A percentile compares a stretch with the other conserved stretches of the same genome.
phyloP scores from a whole-genome alignment of 1,140 invertebrate species.

The Aphis craccivora region DNA sequence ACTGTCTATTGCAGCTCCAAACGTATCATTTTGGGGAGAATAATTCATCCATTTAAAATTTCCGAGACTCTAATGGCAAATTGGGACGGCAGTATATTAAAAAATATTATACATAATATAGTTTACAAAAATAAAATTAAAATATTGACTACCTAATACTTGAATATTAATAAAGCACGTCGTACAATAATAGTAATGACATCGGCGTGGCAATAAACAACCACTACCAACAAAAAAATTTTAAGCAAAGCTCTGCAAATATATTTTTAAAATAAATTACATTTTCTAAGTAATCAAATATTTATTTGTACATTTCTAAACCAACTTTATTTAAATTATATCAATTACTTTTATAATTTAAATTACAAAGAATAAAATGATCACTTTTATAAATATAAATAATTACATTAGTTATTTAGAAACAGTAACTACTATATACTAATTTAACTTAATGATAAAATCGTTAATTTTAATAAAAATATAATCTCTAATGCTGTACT shows the following conservation, averaged over 20 bases:
- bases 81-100: too few species aligned
- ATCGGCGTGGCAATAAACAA: too few species aligned
- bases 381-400: background rate
- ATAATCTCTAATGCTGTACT: background rate
- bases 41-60: too few species aligned
- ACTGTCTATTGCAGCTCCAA: too few species aligned
- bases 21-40: too few species aligned
- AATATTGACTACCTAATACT: too few species aligned
- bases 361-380: background rate
- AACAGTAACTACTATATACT: background rate
- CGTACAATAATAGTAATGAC: too few species aligned
- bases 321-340: background rate
- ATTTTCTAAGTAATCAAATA: background rate
- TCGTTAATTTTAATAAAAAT: background rate
- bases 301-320: background rate
- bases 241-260: background rate
- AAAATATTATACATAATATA: too few species aligned
- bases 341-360: background rate
- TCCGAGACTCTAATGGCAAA: too few species aligned
- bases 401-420: background rate
- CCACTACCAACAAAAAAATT: background rate
- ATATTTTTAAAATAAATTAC: background rate
- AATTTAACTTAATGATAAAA: background rate
- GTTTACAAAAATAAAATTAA: background rate
- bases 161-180: too few species aligned